Conservation (phyloP, 2,113 vertebrate genomes). For the Lagopus muta region DNA sequence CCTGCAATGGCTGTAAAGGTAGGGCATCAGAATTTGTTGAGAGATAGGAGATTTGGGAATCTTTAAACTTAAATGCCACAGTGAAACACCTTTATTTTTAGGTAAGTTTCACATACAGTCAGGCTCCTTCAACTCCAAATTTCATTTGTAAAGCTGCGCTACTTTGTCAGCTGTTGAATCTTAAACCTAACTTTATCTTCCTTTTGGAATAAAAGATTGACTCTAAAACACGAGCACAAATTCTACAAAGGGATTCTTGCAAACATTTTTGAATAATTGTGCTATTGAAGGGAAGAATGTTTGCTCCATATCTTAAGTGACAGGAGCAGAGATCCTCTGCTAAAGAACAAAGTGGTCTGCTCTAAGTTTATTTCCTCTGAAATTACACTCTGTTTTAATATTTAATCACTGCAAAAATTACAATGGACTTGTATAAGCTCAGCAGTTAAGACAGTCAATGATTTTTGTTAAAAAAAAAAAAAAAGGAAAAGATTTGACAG, state of each 20-base stretch:
- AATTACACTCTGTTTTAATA: slow-evolving; percentile 49
- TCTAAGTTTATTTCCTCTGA: slow-evolving; percentile 64
- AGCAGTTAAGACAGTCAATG: slow-evolving; percentile 30
- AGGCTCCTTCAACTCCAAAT: neutral
- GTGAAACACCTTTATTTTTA: neutral
- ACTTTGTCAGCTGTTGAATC: neutral
- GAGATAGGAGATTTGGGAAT: neutral
- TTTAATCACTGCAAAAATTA: slow-evolving; percentile 56
- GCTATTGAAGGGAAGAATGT: slow-evolving; percentile 29
- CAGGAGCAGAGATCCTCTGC: slow-evolving; percentile 42
- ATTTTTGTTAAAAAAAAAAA: slow-evolving; percentile 30
- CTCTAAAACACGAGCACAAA: neutral
- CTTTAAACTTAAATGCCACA: neutral
- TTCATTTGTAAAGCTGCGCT: neutral
- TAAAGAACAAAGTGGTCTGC: slow-evolving; percentile 35
- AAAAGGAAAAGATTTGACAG: slow-evolving; percentile 44
- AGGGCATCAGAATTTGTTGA: neutral
- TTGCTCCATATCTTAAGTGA: slow-evolving; percentile 13
- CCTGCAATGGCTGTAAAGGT: neutral
- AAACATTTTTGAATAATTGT: slow-evolving; percentile 48
- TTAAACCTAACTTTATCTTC: neutral
- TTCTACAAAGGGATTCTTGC: slow-evolving; percentile 33
- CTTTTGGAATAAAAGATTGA: neutral
- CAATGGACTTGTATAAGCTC: slow-evolving; percentile 26
- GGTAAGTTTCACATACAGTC: neutral